phyloP scores from a whole-genome alignment of 1,140 invertebrate species.

The Drosophila rufa region DNA sequence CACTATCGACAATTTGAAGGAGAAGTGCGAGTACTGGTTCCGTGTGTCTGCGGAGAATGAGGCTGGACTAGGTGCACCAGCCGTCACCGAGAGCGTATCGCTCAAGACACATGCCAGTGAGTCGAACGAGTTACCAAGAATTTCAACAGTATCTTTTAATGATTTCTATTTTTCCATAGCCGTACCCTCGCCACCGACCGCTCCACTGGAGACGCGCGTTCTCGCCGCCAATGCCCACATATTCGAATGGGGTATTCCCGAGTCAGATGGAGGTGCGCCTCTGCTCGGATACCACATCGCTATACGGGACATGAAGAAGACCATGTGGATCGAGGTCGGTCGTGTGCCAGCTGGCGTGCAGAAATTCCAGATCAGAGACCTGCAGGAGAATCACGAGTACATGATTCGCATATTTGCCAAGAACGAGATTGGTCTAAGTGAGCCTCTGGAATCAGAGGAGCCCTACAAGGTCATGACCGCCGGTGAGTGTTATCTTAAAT shows the following conservation, averaged over 20 bases:
- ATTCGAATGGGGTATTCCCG: constrained; percentile 97
- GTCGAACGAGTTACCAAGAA: constrained; percentile 72
- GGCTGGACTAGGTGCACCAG: constrained; percentile 92
- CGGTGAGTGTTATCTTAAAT: constrained; percentile 87
- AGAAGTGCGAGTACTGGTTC: constrained; percentile 95
- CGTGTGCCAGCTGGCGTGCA: constrained; percentile 92
- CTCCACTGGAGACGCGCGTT: constrained; percentile 93
- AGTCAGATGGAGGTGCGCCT: constrained; percentile 96
- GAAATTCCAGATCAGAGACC: constrained; percentile 93
- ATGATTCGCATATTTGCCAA: constrained; percentile 95
- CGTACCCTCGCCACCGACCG: constrained; percentile 95
- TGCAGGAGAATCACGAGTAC: constrained; percentile 96
- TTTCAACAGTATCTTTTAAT: not conserved
- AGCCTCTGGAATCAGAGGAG: constrained; percentile 96
- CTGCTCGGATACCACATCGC: constrained; percentile 96
- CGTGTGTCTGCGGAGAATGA: constrained; percentile 96
- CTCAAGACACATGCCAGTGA: constrained; percentile 98
- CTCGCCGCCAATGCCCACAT: constrained; percentile 93
- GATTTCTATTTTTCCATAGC: constrained; percentile 86
- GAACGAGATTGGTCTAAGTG: constrained; percentile 98
- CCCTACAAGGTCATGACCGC: constrained; percentile 93
- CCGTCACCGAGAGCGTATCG: constrained; percentile 91
- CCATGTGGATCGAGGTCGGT: constrained; percentile 98
- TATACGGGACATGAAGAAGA: constrained; percentile 95
- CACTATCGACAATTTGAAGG: constrained; percentile 94